Evolutionary conservation across 2,888 invertebrate species (phyloP), one percentile per base, ranked within the genome.

Genomic region (Hyles lineata): DNA sequence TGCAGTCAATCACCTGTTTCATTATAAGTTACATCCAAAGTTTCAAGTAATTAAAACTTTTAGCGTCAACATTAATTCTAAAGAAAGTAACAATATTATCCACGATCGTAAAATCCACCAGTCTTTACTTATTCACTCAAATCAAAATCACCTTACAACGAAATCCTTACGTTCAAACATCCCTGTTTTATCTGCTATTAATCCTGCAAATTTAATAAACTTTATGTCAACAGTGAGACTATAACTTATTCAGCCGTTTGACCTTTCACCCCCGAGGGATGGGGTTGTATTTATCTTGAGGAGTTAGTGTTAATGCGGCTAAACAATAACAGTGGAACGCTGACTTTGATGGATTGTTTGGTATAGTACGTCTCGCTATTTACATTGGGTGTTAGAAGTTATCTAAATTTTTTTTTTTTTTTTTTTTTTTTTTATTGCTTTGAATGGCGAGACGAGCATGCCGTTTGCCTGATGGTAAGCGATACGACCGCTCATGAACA

Each of bases 131-230:
- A 43, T 2, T 11, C 11, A 43, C 43, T 43, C 15, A 15, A 19
- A 55, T n/a, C 55, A 55, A 55, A 52, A 55, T 5, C n/a, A 17
- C n/a, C 55, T 17, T 55, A n/a, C 55, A n/a, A 55, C n/a, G 55
- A 55, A 55, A 55, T 11, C 43, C 55, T 55, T n/a, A n/a, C 17
- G 58, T 58, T 55, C 9, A 19, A 9, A 8, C 19, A 50, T 61
- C 50, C n/a, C 29, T 25, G 9, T 23, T 21, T 35, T 32, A 43
- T 50, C 59, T 17, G 32, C 32, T 55, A 32, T 71, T 63, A 55
- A 29, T 21, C 55, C 19, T 55, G n/a, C 71, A 70, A 71, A 71
- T 63, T 72, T 67, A 43, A 72, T 72, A 72, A 67, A 35, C 72
- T 58, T 58, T n/a, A 62, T 25, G 67, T 72, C 63, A 72, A 72